Evolutionary conservation across 2,888 invertebrate genomes (phyloP), one percentile per base, ranked within the genome.

Genomic region (Eutolmus rufibarbis): DNA sequence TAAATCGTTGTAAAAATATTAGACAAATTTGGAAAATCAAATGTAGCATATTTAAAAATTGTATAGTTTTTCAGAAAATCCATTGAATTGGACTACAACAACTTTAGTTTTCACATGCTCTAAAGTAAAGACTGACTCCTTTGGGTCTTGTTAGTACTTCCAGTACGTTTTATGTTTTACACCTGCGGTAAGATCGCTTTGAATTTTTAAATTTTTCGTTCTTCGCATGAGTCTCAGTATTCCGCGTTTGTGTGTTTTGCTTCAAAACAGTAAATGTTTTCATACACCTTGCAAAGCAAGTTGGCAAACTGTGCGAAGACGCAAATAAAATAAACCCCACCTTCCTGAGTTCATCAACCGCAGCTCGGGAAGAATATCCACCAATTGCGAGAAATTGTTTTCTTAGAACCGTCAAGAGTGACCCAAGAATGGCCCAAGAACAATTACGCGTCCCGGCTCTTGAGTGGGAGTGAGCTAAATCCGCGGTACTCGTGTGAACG

Each of bases 311-410:
- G 66, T 66, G 66, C 14, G 2, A 19, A 66, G 66, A 66, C 66
- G 12, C 23, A 66, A 66, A 66, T 28, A 66, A 23, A 66, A 66
- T 66, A 66, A 78, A 23, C 43, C 43, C 78, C 78, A 37, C 37
- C 23, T 43, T 23, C 78, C n/a, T 5, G 40, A 43, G 78, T 78
- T 78, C 78, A 78, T 37, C 37, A 78, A 78, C 78, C 78, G 43
- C 43, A 14, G 9, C 14, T 28, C 23, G 43, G 19, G 78, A 40
- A 23, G 78, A 78, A 78, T 78, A 78, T 78, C 37, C 37, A 78
- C 43, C 37, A 78, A 78, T 78, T 78, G 43, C 78, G 78, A 37
- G 23, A 78, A 78, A 43, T 78, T 78, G 78, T 43, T 78, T 76
- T 78, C 78, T 78, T 43, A 78, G 78, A 78, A 78, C 8, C 12